A percentile compares a stretch with the other conserved stretches of the same genome.
phyloP scores from a whole-genome alignment of 2,113 vertebrate genomes.

The Nasalis larvatus region DNA sequence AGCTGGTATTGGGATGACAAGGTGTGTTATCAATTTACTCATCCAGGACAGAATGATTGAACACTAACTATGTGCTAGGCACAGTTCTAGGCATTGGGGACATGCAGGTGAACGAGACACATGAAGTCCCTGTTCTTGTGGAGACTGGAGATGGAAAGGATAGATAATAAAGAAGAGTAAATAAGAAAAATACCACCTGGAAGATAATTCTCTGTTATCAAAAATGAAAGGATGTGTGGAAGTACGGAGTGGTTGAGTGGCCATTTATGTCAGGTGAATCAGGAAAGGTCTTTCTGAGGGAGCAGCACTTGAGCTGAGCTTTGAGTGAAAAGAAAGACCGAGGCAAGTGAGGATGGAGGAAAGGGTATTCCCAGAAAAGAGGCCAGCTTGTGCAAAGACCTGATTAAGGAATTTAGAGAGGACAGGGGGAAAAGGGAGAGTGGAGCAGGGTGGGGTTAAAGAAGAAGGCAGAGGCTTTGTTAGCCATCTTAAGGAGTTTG shows the following conservation, averaged over 20 bases:
- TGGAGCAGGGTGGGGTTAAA: not conserved
- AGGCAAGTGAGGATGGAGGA: not conserved
- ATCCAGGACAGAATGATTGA: not conserved
- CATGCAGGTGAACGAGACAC: not conserved
- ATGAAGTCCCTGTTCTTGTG: not conserved
- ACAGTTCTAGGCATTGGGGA: not conserved
- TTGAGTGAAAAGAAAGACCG: not conserved
- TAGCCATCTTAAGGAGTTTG: not conserved
- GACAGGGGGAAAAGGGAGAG: not conserved
- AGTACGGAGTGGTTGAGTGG: not conserved
- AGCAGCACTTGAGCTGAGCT: not conserved
- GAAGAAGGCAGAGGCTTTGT: not conserved
- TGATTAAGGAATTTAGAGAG: not conserved
- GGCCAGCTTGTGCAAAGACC: not conserved
- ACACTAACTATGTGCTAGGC: not conserved
- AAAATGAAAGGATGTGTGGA: not conserved
- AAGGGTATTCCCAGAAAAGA: not conserved
- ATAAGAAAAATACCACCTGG: not conserved
- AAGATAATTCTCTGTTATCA: not conserved
- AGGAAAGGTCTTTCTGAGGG: not conserved
- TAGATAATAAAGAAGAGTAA: not conserved
- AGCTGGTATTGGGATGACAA: not conserved
- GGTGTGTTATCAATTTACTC: not conserved
- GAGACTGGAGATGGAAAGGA: not conserved
- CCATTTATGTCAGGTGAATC: not conserved